Percentiles rank a stretch among this genome's conserved stretches.
Conservation (phyloP, 2,113 vertebrate species). For the Tachycineta bicolor region DNA sequence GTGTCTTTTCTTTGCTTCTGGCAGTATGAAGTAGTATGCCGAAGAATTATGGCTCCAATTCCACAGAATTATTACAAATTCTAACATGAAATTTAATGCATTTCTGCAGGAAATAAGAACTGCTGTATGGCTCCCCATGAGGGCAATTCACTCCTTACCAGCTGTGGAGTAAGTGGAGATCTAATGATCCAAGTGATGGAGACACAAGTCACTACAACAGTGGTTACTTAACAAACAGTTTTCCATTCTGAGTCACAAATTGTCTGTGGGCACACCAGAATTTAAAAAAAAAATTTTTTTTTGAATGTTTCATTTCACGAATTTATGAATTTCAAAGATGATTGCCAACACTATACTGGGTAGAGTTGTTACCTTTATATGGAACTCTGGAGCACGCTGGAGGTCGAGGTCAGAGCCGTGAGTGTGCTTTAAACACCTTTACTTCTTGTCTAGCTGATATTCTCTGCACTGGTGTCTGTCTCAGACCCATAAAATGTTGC, state of each 20-base stretch:
- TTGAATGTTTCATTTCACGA: neutral
- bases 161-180: neutral
- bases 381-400: neutral
- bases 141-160: neutral
- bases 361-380: neutral
- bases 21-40: neutral
- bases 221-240: neutral
- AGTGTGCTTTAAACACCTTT: neutral
- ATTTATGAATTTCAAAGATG: neutral
- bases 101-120: neutral
- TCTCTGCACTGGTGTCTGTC: neutral
- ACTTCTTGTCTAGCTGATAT: neutral
- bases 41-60: neutral
- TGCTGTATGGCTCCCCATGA: neutral
- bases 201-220: neutral
- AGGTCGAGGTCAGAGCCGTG: neutral
- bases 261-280: neutral
- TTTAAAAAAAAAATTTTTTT: neutral
- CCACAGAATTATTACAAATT: neutral
- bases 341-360: accelerated
- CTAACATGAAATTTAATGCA: neutral
- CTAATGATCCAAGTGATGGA: neutral
- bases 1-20: neutral
- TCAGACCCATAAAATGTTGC: neutral
- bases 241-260: neutral